A percentile compares a stretch with the other conserved stretches of the same genome.
Conservation (phyloP, 2,888 invertebrate species). For the Sesamia inferens region DNA sequence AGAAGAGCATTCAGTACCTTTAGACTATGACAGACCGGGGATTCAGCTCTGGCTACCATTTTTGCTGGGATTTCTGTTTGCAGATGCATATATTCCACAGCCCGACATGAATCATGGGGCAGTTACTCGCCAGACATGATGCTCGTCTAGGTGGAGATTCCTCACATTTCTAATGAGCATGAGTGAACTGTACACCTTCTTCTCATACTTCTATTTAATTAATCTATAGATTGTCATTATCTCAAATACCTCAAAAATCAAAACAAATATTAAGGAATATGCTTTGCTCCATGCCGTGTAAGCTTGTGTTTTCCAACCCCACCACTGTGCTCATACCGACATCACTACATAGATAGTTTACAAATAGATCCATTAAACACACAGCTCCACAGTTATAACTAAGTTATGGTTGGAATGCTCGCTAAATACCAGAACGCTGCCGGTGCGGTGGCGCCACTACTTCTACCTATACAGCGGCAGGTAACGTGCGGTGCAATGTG, state of each 20-base stretch:
- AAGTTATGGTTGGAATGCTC: constrained; percentile 49
- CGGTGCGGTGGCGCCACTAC: constrained; percentile 16
- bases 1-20: too few relatives aligned
- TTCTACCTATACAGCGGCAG: not conserved
- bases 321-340: not conserved
- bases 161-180: too few relatives aligned
- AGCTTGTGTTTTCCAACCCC: not conserved
- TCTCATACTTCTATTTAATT: too few relatives aligned
- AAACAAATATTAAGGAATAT: not conserved
- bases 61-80: too few relatives aligned
- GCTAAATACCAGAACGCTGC: constrained; percentile 37
- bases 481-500: not conserved
- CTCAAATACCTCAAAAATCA: not conserved
- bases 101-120: too few relatives aligned
- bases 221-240: not conserved
- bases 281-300: not conserved
- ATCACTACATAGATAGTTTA: constrained; percentile 11
- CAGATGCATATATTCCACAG: too few relatives aligned
- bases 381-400: constrained; percentile 19
- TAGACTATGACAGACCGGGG: too few relatives aligned
- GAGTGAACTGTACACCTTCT: too few relatives aligned
- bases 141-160: too few relatives aligned
- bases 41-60: too few relatives aligned
- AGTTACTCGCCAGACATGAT: too few relatives aligned
- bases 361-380: constrained; percentile 13